These are phyloP conservation scores for Rhagologus leucostigma DNA, from an alignment of 2,113 vertebrate species.

Conservation along the genomic window DNA sequence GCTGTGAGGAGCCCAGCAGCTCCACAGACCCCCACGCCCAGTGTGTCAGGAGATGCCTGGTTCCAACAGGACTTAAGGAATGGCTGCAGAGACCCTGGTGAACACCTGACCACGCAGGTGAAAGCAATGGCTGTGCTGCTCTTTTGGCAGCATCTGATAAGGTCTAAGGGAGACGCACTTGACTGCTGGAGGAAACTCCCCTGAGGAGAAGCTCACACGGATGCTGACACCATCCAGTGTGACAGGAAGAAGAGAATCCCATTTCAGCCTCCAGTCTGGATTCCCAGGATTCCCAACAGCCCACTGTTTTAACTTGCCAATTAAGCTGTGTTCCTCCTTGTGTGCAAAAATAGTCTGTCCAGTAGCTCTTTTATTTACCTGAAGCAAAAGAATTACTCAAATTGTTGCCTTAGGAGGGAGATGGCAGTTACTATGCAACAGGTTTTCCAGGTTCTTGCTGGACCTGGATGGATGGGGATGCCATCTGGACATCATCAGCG, in stretches of 20 bases:
- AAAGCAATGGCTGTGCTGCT: not conserved
- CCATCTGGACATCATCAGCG: not conserved
- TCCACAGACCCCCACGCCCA: not conserved
- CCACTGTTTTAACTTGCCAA: not conserved
- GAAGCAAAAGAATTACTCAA: not conserved
- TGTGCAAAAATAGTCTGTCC: not conserved
- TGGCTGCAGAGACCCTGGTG: not conserved
- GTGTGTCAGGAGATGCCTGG: not conserved
- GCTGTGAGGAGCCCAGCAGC: not conserved
- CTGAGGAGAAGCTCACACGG: not conserved
- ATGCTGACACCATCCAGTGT: not conserved
- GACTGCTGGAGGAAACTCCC: not conserved
- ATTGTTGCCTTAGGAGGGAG: not conserved
- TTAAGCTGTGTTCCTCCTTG: not conserved
- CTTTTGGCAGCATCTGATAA: not conserved
- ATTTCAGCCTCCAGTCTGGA: not conserved
- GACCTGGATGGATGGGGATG: not conserved
- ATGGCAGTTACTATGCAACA: not conserved
- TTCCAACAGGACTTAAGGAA: not conserved
- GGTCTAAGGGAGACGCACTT: not conserved
- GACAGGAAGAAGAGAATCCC: not conserved
- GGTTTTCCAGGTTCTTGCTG: not conserved
- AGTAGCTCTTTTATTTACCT: not conserved
- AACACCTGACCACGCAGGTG: not conserved
- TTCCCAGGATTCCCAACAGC: not conserved